A percentile compares a stretch with the other conserved stretches of the same genome.
Conservation (phyloP, 2,888 invertebrate genomes). For the Chalcis sispes region DNA sequence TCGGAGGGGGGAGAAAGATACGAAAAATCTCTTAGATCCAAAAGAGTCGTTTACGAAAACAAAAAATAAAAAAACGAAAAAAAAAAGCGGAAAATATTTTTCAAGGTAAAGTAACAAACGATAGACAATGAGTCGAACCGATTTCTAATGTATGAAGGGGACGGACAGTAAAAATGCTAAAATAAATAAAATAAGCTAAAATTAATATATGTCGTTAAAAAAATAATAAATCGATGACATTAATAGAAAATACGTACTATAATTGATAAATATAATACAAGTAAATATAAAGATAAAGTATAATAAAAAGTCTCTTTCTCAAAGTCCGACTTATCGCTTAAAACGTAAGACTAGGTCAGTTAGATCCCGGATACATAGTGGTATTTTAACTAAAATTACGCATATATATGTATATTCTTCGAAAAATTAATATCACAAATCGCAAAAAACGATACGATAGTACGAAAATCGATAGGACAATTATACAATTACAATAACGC, state of each 20-base stretch:
- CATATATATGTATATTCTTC: conserved; percentile 46
- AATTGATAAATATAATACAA: conserved; percentile 33
- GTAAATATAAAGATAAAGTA: conserved; percentile 49
- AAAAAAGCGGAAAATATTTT: not conserved
- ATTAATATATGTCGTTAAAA: conserved; percentile 20
- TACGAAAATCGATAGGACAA: conserved; percentile 68
- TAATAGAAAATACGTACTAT: conserved; percentile 32
- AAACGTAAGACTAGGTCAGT: conserved; percentile 55
- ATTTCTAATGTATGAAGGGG: conserved; percentile 18
- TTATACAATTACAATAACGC: conserved; percentile 64
- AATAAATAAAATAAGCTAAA: conserved; percentile 20
- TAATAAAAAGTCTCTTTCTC: conserved; percentile 53
- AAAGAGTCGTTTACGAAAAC: not conserved
- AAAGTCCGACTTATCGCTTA: conserved; percentile 54
- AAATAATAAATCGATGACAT: conserved; percentile 31
- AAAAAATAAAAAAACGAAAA: not conserved
- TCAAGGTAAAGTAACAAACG: too few species aligned
- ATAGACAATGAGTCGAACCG: too few species aligned
- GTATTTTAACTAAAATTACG: conserved; percentile 52
- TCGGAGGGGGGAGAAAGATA: conserved; percentile 29
- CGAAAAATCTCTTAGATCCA: not conserved
- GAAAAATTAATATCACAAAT: conserved; percentile 66
- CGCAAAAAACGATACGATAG: conserved; percentile 67
- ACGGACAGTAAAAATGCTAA: conserved; percentile 40
- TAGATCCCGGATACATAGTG: conserved; percentile 44